Percentiles rank a stretch among this genome's conserved stretches.
phyloP scores from a whole-genome alignment of 2,113 vertebrate genomes.

The Charadrius vociferus region DNA sequence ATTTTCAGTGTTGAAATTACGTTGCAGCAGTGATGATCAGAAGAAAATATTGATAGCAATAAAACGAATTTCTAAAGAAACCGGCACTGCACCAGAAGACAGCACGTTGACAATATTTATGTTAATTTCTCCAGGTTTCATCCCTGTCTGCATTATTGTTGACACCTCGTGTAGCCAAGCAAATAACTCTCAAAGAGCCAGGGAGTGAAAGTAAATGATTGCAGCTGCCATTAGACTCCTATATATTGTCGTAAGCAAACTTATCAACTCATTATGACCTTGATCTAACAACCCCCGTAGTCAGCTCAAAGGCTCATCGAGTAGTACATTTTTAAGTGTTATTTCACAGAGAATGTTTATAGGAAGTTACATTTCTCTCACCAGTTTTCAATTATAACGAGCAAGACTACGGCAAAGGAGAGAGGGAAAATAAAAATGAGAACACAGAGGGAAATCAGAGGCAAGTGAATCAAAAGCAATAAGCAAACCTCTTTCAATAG shows the following conservation, averaged over 20 bases:
- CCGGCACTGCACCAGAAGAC: slow-evolving; percentile 44
- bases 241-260: not conserved
- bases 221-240: slow-evolving; percentile 6
- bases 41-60: slow-evolving; percentile 66
- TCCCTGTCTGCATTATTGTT: slow-evolving; percentile 29
- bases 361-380: not conserved
- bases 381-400: not conserved
- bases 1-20: slow-evolving; percentile 64
- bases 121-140: slow-evolving; percentile 63
- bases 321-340: not conserved
- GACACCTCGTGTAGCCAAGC: slow-evolving; percentile 51
- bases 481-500: not conserved
- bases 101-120: slow-evolving; percentile 54
- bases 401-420: not conserved
- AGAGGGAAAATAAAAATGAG: not conserved
- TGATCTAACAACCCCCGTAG: not conserved
- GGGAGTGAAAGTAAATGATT: slow-evolving; percentile 47
- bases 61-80: slow-evolving; percentile 60
- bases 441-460: not conserved
- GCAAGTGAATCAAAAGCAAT: not conserved
- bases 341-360: not conserved
- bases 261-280: slow-evolving; percentile 15
- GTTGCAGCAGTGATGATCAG: slow-evolving; percentile 11
- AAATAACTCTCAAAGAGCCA: slow-evolving; percentile 38
- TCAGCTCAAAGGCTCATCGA: not conserved